Evolutionary conservation across 2,888 invertebrate species (phyloP).

Genomic region (Apotomis betuletana): DNA sequence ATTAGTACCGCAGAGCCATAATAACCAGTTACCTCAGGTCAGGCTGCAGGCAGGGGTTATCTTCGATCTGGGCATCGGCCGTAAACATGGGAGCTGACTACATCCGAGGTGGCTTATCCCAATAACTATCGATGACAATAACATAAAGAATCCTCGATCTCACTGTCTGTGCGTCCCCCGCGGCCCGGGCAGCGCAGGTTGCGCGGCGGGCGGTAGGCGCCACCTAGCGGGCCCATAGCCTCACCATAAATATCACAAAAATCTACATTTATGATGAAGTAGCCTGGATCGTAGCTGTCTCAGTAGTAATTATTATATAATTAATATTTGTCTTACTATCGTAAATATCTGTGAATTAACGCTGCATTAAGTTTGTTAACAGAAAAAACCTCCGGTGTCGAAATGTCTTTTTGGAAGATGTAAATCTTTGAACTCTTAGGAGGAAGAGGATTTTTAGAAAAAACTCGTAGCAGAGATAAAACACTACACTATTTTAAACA

Average conservation of each 20-base stretch:
- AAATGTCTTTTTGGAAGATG: conserved; percentile 2
- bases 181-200: conserved; percentile 11
- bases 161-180: neutral
- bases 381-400: neutral
- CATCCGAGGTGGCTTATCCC: conserved; percentile 15
- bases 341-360: conserved; percentile 29
- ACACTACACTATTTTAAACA: conserved; percentile 24
- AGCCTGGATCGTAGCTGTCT: conserved; percentile 29
- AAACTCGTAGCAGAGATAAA: conserved; percentile 15
- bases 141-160: conserved; percentile 30
- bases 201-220: conserved; percentile 67
- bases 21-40: neutral
- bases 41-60: neutral
- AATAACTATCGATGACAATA: conserved; percentile 33
- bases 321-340: conserved; percentile 33
- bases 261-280: conserved; percentile 28
- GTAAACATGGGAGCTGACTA: conserved; percentile 17
- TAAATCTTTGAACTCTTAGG: conserved; percentile 1
- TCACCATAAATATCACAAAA: conserved; percentile 36
- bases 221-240: conserved; percentile 51
- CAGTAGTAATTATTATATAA: conserved; percentile 31
- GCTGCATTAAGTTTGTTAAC: conserved; percentile 1
- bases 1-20: neutral
- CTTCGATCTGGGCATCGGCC: neutral
- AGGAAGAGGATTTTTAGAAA: conserved; percentile 9